Evolutionary conservation across 2,797 vertebrate genomes (phyloP), one percentile per base, ranked within the genome.

Genomic region (Aldrovandia affinis): DNA sequence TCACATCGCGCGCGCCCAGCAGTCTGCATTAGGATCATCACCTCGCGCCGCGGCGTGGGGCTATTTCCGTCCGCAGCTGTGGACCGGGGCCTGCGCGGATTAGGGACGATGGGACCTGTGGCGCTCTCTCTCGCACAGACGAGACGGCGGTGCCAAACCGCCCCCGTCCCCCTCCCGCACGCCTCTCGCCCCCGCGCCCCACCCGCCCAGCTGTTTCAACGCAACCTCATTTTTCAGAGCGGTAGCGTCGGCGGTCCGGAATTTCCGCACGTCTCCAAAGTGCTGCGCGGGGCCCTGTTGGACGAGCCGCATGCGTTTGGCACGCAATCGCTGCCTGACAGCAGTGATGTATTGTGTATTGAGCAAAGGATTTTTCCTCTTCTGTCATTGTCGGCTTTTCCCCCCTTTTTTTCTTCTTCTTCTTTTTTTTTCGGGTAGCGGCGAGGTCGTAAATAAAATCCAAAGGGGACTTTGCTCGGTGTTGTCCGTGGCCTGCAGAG

Each of bases 161-260:
- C 10, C 42, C 59, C 2, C 44, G 28, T 50, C 25, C 25, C 22
- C 20, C 78, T 50, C 77, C 44, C 44, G 4, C 18, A 20, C n/a
- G 0, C 77, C 28, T 2, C 47, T n/a, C 28, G n/a, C 63, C n/a
- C 39, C 57, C 15, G 36, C 25, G 22, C 75, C 81, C 65, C 65
- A 39, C 18, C 83, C 83, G 86, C 88, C 85, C 88, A 88, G 86
- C 86, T 88, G 86, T 90, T 77, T 15, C n/a, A 47, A 82, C 42
- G 39, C 70, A 10, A 22, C 55, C 22, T 83, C 50, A 47, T 79
- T 44, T 63, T 15, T 61, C 81, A 28, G 9, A 50, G 22, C 25
- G 18, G 20, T 2, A 3, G 70, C 22, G 39, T 22, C 36, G 36
- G 42, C 15, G 22, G 63, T 28, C 42, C 42, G 28, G 54, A 20